These are phyloP conservation scores for Pseudomyrmex dendroicus DNA, from an alignment of 1,140 invertebrate species.

Conservation along the genomic window DNA sequence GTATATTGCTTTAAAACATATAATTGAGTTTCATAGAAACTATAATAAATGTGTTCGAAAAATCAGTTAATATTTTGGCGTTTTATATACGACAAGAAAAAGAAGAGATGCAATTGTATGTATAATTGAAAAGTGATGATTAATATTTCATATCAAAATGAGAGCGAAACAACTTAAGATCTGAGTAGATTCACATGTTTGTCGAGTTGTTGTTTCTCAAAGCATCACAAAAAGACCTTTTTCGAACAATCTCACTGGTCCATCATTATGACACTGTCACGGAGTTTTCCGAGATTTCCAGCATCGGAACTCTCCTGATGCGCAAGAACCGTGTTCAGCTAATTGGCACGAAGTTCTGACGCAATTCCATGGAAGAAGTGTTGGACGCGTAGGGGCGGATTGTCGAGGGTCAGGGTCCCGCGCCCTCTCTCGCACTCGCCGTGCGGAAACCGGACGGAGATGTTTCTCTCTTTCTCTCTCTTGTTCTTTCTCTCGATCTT, in stretches of 20 bases:
- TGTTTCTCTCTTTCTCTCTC: slow-evolving; percentile 18
- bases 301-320: slow-evolving; percentile 16
- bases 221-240: not conserved
- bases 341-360: slow-evolving; percentile 76
- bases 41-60: no score
- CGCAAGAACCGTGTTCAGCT: slow-evolving; percentile 49
- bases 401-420: slow-evolving; percentile 79
- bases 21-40: no score
- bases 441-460: slow-evolving; percentile 52
- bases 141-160: not conserved
- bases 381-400: slow-evolving; percentile 72
- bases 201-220: no score
- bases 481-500: slow-evolving; percentile 40
- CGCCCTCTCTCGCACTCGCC: slow-evolving; percentile 60
- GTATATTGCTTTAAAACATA: no score
- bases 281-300: slow-evolving; percentile 49
- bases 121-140: not conserved
- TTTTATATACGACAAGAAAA: no score
- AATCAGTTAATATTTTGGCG: no score
- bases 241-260: not conserved
- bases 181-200: not conserved
- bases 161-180: not conserved
- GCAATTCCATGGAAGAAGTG: slow-evolving; percentile 64
- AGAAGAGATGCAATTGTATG: no score
- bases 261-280: not conserved